These are phyloP conservation scores for Liopterus haemorrhoidalis DNA, from an alignment of 2,888 invertebrate genomes.

Conservation along the genomic window DNA sequence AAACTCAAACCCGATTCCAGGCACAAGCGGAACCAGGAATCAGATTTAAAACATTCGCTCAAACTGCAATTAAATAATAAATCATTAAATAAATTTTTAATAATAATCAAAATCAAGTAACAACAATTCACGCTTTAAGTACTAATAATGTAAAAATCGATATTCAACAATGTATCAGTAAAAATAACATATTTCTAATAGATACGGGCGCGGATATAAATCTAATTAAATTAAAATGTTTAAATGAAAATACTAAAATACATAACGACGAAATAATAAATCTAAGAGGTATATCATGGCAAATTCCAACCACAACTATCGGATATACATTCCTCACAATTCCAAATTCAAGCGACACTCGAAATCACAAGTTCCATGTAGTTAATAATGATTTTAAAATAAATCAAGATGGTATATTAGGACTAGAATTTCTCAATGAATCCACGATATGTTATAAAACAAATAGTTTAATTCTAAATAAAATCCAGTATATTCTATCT, in stretches of 20 bases:
- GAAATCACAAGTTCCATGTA: conserved; percentile 14
- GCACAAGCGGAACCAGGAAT: too few relatives aligned
- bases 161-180: not conserved
- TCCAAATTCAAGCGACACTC: conserved; percentile 1
- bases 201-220: conserved; percentile 16
- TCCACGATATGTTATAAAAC: conserved; percentile 10
- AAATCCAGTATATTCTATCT: not conserved
- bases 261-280: conserved; percentile 17
- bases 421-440: conserved; percentile 14
- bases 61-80: too few relatives aligned
- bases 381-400: conserved; percentile 19
- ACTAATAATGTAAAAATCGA: too few relatives aligned
- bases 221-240: conserved; percentile 15
- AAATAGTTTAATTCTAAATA: conserved; percentile 8
- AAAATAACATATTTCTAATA: conserved; percentile 2
- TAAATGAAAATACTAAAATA: conserved; percentile 5
- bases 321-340: conserved; percentile 13
- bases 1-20: too few relatives aligned
- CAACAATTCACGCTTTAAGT: too few relatives aligned
- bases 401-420: conserved; percentile 17
- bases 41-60: too few relatives aligned
- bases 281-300: conserved; percentile 14
- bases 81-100: too few relatives aligned
- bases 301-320: conserved; percentile 11
- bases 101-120: too few relatives aligned